Evolutionary conservation across 2,888 invertebrate genomes (phyloP).

Genomic region (Chalcosyrphus nemorum): DNA sequence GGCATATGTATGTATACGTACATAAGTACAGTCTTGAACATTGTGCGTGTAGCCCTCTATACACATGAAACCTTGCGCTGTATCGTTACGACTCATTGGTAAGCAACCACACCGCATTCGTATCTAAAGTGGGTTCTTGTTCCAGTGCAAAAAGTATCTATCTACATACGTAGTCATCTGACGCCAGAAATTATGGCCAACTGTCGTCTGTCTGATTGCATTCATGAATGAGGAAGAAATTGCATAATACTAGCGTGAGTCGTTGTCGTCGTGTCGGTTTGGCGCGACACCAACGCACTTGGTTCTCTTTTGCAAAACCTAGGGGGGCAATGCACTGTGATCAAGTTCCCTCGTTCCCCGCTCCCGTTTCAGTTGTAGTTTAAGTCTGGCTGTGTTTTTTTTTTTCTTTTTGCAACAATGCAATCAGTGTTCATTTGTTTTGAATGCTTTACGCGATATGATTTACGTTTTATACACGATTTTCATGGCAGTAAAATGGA

Average conservation of each 20-base stretch:
- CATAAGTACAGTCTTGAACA: conserved; percentile 1
- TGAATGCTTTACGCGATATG: conserved; percentile 14
- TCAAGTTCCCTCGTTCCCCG: conserved; percentile 8
- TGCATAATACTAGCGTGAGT: conserved; percentile 52
- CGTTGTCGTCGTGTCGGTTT: not conserved
- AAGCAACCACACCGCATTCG: not conserved
- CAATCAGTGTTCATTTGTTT: conserved; percentile 54
- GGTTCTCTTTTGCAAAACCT: conserved; percentile 17
- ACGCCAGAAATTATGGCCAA: conserved; percentile 64
- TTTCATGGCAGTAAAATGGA: conserved; percentile 38
- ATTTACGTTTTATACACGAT: conserved; percentile 11
- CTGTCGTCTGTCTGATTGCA: conserved; percentile 57
- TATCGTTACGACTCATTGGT: not conserved
- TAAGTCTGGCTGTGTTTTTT: conserved; percentile 12
- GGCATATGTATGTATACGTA: too few relatives aligned
- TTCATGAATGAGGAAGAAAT: conserved; percentile 71
- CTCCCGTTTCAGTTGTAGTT: not conserved
- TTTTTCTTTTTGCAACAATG: conserved; percentile 3
- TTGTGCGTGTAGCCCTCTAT: conserved; percentile 32
- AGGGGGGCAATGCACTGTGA: conserved; percentile 63
- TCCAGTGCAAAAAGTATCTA: conserved; percentile 1
- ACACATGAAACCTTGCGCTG: conserved; percentile 43
- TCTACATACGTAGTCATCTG: conserved; percentile 45
- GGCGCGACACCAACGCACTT: conserved; percentile 56
- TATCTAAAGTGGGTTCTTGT: not conserved